Percentiles rank a stretch among this genome's conserved stretches.
phyloP scores from a whole-genome alignment of 2,113 vertebrate genomes.

The Protobothrops mucrosquamatus region DNA sequence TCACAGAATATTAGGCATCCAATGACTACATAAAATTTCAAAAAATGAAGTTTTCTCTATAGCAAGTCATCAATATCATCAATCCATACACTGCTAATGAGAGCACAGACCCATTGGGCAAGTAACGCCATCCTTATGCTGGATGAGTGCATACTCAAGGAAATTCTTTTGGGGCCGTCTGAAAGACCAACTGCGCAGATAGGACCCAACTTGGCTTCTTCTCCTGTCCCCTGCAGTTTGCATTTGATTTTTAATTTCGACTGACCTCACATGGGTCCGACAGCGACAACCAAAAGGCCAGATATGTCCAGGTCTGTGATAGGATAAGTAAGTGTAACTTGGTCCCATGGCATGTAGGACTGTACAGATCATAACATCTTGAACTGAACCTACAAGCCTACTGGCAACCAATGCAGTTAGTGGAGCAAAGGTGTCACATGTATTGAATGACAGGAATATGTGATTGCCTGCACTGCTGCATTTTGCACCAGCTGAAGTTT shows the following conservation, averaged over 20 bases:
- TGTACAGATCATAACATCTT: not conserved
- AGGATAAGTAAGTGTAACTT: not conserved
- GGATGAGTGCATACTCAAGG: not conserved
- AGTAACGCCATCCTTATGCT: not conserved
- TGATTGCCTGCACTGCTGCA: not conserved
- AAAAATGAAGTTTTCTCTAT: not conserved
- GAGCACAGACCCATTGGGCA: not conserved
- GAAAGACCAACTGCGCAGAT: not conserved
- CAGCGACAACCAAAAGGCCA: not conserved
- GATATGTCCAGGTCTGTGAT: not conserved
- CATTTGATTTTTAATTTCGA: not conserved
- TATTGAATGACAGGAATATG: not conserved
- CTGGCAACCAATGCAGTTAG: not conserved
- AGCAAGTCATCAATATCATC: not conserved
- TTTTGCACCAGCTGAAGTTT: not conserved
- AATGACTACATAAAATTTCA: not conserved
- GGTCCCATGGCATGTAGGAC: not conserved
- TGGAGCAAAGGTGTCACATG: not conserved
- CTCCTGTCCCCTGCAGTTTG: not conserved
- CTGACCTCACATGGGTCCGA: not conserved
- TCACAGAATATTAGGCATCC: not conserved
- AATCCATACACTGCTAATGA: not conserved
- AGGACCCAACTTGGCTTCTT: not conserved
- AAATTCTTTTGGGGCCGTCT: not conserved
- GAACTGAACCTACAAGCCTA: not conserved